phyloP scores from a whole-genome alignment of 1,140 invertebrate genomes.

The Antheraea pernyi region DNA sequence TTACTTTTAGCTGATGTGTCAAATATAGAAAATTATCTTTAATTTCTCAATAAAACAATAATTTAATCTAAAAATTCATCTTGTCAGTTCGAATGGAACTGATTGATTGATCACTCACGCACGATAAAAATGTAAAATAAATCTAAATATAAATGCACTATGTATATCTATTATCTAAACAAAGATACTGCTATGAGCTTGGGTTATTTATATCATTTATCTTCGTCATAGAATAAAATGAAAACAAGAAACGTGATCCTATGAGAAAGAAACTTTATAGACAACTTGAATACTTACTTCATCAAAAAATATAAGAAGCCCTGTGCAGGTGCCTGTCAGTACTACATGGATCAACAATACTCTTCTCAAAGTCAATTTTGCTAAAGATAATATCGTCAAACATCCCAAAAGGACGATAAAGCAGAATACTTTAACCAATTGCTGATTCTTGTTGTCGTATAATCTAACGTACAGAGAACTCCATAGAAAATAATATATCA shows the following conservation, averaged over 20 bases:
- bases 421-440: conserved; percentile 39
- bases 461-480: conserved; percentile 51
- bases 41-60: no score
- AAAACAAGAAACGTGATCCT: background rate
- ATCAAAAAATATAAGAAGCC: conserved; percentile 25
- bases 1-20: no score
- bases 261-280: no score
- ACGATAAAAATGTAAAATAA: no score
- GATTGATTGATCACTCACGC: no score
- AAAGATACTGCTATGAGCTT: no score
- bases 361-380: conserved; percentile 43
- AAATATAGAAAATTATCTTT: no score
- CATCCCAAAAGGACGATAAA: conserved; percentile 34
- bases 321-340: conserved; percentile 39
- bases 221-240: background rate
- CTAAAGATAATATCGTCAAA: conserved; percentile 37
- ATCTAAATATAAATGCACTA: no score
- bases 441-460: conserved; percentile 30
- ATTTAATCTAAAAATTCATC: no score
- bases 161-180: no score
- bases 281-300: conserved; percentile 33
- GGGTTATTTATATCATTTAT: background rate
- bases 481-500: conserved; percentile 48
- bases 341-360: conserved; percentile 47
- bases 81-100: no score